A percentile compares a stretch with the other conserved stretches of the same genome.
Evolutionary conservation across 2,888 invertebrate species (phyloP).

Genomic region (Zele albiditarsus): DNA sequence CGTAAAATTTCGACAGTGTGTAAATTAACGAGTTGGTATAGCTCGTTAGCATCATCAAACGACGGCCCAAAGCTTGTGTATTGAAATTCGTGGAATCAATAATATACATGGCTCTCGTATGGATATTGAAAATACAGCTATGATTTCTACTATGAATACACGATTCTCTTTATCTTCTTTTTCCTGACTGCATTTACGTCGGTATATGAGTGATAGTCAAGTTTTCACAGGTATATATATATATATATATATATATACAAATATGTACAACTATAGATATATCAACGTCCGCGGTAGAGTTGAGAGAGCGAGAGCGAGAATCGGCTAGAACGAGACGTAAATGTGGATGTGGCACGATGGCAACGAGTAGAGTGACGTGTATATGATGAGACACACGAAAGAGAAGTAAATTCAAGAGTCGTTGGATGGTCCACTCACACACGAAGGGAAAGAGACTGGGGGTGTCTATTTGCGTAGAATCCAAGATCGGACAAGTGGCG

Average conservation of each 20-base stretch:
- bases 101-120: background rate
- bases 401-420: constrained; percentile 54
- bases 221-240: background rate
- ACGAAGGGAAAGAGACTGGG: constrained; percentile 49
- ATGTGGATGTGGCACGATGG: constrained; percentile 14
- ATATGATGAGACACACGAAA: constrained; percentile 31
- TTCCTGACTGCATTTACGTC: background rate
- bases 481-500: constrained; percentile 69
- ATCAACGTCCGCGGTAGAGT: background rate
- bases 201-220: background rate
- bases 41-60: constrained; percentile 12
- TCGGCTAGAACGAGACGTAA: constrained; percentile 8
- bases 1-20: constrained; percentile 22
- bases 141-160: background rate
- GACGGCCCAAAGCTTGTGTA: background rate
- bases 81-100: constrained; percentile 2
- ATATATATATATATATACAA: background rate
- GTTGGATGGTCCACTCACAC: constrained; percentile 33
- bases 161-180: background rate
- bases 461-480: constrained; percentile 69
- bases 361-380: constrained; percentile 32
- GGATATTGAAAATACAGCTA: background rate
- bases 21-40: constrained; percentile 24
- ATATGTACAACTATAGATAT: background rate
- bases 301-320: no score